Conservation (phyloP, 2,797 vertebrate species). For the Xiphophorus birchmanni region DNA sequence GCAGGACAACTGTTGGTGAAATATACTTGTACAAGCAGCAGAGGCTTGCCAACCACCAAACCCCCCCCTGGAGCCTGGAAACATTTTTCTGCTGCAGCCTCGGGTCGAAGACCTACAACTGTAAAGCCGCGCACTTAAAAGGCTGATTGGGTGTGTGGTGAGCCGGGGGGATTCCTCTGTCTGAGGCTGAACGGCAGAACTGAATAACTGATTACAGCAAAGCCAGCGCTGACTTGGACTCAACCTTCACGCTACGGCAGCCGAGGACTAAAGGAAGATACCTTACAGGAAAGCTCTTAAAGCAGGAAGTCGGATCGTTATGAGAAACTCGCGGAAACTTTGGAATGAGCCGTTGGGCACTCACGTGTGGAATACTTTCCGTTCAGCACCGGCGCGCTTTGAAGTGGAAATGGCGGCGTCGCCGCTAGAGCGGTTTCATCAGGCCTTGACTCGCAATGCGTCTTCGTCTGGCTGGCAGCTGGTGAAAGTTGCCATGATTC, state of each 20-base stretch:
- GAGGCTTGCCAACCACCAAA: conserved; percentile 38
- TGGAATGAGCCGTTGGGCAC: conserved; percentile 23
- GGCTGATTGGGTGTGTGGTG: conserved; percentile 56
- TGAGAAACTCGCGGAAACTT: conserved; percentile 42
- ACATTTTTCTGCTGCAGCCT: conserved; percentile 36
- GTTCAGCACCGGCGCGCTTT: conserved; percentile 27
- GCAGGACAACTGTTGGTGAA: conserved; percentile 59
- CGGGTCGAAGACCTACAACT: conserved; percentile 23
- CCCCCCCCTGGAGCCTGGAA: conserved; percentile 37
- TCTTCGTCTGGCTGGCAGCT: conserved; percentile 65
- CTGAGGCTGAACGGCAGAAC: conserved; percentile 54
- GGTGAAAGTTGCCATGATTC: conserved; percentile 54
- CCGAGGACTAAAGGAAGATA: conserved; percentile 39
- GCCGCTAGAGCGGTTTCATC: conserved; percentile 11
- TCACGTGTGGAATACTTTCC: conserved; percentile 19
- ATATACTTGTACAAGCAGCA: conserved; percentile 42
- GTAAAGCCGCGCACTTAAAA: conserved; percentile 40
- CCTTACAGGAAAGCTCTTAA: conserved; percentile 35
- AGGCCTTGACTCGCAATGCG: conserved; percentile 33
- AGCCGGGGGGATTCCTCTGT: conserved; percentile 58
- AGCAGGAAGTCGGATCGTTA: conserved; percentile 22
- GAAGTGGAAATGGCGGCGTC: conserved; percentile 44
- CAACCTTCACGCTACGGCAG: conserved; percentile 24
- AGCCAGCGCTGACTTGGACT: conserved; percentile 47
- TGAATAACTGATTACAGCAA: conserved; percentile 63